These are phyloP conservation scores for Heliconius cydno DNA, from an alignment of 2,888 invertebrate species.

Conservation along the genomic window DNA sequence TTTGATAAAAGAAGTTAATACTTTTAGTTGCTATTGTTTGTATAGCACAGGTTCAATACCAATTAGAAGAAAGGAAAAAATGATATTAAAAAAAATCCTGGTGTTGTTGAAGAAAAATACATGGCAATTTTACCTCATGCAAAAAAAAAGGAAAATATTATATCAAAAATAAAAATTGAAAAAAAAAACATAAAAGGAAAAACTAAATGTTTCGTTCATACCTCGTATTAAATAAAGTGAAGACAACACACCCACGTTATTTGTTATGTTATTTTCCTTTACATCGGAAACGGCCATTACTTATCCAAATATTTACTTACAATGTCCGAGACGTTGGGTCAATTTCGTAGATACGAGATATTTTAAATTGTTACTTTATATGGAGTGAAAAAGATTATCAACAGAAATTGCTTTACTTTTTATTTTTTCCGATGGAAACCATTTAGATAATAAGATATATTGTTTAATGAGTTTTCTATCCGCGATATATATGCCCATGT, in stretches of 20 bases:
- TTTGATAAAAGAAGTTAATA: background rate
- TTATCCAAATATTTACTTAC: constrained; percentile 64
- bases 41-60: background rate
- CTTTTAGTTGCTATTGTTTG: background rate
- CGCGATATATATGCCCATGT: too few relatives aligned
- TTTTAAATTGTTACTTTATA: background rate
- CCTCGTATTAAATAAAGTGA: constrained; percentile 35
- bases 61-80: background rate
- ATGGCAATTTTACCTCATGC: background rate
- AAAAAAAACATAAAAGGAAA: constrained; percentile 27
- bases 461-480: too few relatives aligned
- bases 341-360: constrained; percentile 25
- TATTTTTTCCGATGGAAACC: background rate
- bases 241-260: constrained; percentile 29
- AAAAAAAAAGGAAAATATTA: background rate
- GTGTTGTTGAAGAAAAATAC: too few relatives aligned
- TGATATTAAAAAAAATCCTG: too few relatives aligned
- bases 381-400: background rate
- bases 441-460: background rate
- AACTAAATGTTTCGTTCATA: constrained; percentile 35
- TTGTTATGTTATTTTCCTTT: constrained; percentile 41
- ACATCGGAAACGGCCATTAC: constrained; percentile 62
- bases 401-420: background rate
- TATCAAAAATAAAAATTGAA: constrained; percentile 8
- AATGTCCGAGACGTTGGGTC: constrained; percentile 49